Base-by-base conservation (phyloP, 35 echinoderm and acorn worm genomes). In the Eucidaris tribuloides region DNA sequence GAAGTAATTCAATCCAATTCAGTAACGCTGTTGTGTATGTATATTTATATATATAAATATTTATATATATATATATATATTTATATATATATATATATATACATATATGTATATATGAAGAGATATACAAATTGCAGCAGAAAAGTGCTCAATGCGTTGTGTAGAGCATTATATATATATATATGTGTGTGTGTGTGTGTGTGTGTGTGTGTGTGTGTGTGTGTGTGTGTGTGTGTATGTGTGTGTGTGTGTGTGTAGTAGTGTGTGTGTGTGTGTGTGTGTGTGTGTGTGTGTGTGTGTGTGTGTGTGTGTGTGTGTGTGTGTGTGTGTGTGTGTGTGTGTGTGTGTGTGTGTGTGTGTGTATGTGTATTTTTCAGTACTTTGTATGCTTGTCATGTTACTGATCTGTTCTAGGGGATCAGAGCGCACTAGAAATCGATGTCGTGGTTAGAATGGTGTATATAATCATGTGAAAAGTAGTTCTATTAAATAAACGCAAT, bases 11-110 rank as follows among this genome's bases (percentile, higher is more conserved):
- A n/a, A n/a, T n/a, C n/a, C n/a, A n/a, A n/a, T n/a, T n/a, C n/a
- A n/a, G n/a, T n/a, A n/a, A n/a, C n/a, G n/a, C n/a, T n/a, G n/a
- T n/a, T 55, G 22, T 55, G 22, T 55, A 55, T 55, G 50, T 55
- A 55, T 55, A 55, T 55, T 55, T 55, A 55, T 55, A 55, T 55
- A 55, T 55, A 55, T 55, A 55, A 55, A 55, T 55, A 55, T 55
- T 14, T 55, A 55, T 55, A 55, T 55, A 55, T 55, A 55, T 55
- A 55, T 14, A 55, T 55, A 55, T 55, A 55, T 55, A 55, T 55
- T 14, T 55, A 55, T 55, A 55, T 55, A 55, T 55, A 55, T 55
- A 55, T 55, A 55, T 55, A 55, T 55, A 55, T 55, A 55, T 55
- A 55, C 22, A 55, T 55, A 55, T 55, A 55, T 55, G 22, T 55